Evolutionary conservation across 1,140 invertebrate genomes (phyloP), one percentile per base, ranked within the genome.

Genomic region (Bactericera cockerelli): DNA sequence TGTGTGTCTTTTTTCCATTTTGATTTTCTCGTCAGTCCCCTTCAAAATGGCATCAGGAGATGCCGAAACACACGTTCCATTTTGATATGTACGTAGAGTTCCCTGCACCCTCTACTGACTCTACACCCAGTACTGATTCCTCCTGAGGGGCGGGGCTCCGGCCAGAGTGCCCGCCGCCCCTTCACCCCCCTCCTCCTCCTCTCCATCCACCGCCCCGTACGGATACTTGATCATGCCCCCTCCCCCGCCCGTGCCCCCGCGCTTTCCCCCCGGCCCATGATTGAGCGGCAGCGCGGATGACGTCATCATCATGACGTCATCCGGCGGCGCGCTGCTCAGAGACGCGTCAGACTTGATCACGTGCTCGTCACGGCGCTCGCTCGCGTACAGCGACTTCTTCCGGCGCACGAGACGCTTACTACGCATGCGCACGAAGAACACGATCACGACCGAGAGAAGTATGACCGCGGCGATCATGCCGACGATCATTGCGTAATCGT

Each of bases 51-150:
- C n/a, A n/a, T n/a, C n/a, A n/a, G n/a, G n/a, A n/a, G n/a, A n/a
- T n/a, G n/a, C n/a, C n/a, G n/a, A n/a, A n/a, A n/a, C n/a, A n/a
- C n/a, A n/a, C n/a, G n/a, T n/a, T n/a, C n/a, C n/a, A n/a, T n/a
- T n/a, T n/a, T n/a, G n/a, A n/a, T n/a, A n/a, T n/a, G n/a, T n/a
- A n/a, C n/a, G n/a, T n/a, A n/a, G n/a, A n/a, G n/a, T n/a, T n/a
- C n/a, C n/a, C n/a, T n/a, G n/a, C n/a, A n/a, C n/a, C n/a, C n/a
- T n/a, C n/a, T n/a, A n/a, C n/a, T n/a, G n/a, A n/a, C n/a, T 31
- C 28, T 31, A 89, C 69, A 91, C 88, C 88, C 88, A 91, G 73
- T 93, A 91, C 66, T 93, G 88, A 75, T 93, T 91, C 67, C 87
- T 80, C 61, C 88, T 78, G 19, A 93, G 72, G 74, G 90, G 80